Percentiles rank a stretch among this genome's conserved stretches.
phyloP scores from a whole-genome alignment of 2,888 invertebrate species.

The Thymelicus acteon region DNA sequence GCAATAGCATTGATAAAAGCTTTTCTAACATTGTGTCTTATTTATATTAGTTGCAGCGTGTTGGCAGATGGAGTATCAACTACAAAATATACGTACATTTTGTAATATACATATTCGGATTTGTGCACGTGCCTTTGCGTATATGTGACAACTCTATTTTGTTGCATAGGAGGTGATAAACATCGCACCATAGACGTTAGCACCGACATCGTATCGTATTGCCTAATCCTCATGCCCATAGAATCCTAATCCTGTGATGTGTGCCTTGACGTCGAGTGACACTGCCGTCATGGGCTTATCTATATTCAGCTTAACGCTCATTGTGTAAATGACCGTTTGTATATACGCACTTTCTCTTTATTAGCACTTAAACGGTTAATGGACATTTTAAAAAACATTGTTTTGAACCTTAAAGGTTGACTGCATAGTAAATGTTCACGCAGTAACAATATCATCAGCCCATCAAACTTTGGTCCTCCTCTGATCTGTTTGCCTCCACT shows the following conservation, averaged over 20 bases:
- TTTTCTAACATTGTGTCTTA: too few relatives aligned
- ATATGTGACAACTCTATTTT: background rate
- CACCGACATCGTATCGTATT: background rate
- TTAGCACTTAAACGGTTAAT: constrained; percentile 2
- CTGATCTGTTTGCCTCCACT: too few relatives aligned
- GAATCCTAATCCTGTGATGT: constrained; percentile 17
- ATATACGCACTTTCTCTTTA: constrained; percentile 47
- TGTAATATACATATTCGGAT: background rate
- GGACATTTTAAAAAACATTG: background rate
- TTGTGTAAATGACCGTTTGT: constrained; percentile 44
- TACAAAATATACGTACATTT: too few relatives aligned
- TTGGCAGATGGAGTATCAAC: too few relatives aligned
- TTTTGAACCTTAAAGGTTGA: background rate
- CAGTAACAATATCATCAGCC: too few relatives aligned
- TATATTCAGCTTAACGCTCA: constrained; percentile 49
- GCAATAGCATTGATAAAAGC: too few relatives aligned
- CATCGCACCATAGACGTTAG: background rate
- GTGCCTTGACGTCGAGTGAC: constrained; percentile 23
- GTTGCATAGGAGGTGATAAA: background rate
- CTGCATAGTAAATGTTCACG: background rate
- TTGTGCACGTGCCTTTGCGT: background rate
- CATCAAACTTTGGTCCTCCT: too few relatives aligned
- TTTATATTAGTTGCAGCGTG: too few relatives aligned
- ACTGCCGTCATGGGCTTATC: constrained; percentile 35
- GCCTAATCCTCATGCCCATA: constrained; percentile 30